Evolutionary conservation across 2,888 invertebrate genomes (phyloP), one percentile per base, ranked within the genome.

Genomic region (Oscheius sp.): DNA sequence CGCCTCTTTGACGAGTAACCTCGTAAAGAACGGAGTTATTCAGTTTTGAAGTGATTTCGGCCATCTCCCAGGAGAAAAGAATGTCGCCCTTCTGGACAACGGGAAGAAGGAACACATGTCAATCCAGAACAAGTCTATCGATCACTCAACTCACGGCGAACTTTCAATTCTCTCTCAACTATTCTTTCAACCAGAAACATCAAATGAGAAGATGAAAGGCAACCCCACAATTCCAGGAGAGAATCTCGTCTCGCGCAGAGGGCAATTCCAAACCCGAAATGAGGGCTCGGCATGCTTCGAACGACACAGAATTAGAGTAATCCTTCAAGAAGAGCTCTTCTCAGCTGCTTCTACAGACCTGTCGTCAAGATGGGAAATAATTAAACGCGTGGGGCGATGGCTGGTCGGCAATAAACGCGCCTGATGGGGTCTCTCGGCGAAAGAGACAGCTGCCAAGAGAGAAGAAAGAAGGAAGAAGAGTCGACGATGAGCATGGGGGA

Each of bases 381-480:
- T 59, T 59, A 59, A 59, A 59, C 41, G 59, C 22, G 59, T 41
- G 59, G 44, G 41, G 44, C 44, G 59, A 59, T 59, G 59, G 59
- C 59, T 59, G 14, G 59, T 41, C 59, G 26, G 59, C 59, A 59
- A 59, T 59, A 59, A 59, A 59, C 44, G 59, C 41, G 44, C 32
- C 24, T 54, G 54, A 54, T 54, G 54, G 54, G 54, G 12, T 44
- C 8, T 26, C 44, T 17, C 26, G 56, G 3, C 38, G 41, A 14
- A 26, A 17, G 51, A 32, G 57, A 57, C 57, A 57, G 41, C 57
- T 57, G 41, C 57, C 41, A 57, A n/a, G n/a, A n/a, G n/a, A n/a
- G n/a, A n/a, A n/a, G n/a, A n/a, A n/a, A n/a, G n/a, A n/a, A n/a
- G n/a, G n/a, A n/a, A n/a, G n/a, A n/a, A n/a, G n/a, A n/a, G n/a